phyloP scores from a whole-genome alignment of 2,797 vertebrate genomes.

The Cetoscarus ocellatus region DNA sequence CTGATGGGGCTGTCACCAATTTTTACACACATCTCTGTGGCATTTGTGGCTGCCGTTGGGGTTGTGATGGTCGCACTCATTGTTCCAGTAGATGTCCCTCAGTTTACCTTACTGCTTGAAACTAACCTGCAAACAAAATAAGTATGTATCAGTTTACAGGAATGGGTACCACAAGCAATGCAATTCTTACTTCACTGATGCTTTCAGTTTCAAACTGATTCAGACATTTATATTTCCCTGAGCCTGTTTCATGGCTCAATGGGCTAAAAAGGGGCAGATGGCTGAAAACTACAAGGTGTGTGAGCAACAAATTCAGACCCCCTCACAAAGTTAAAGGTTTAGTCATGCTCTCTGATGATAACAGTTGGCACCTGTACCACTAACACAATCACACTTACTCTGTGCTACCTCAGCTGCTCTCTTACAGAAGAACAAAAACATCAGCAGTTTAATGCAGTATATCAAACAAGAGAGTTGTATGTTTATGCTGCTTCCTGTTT shows the following conservation, averaged over 20 bases:
- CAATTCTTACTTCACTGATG: neutral
- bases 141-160: neutral
- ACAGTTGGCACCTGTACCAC: slow-evolving; percentile 3
- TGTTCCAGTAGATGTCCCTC: slow-evolving; percentile 3
- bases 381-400: slow-evolving; percentile 15
- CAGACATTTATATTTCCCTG: slow-evolving; percentile 11
- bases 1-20: slow-evolving; percentile 52
- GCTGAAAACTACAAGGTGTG: slow-evolving; percentile 11
- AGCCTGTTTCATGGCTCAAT: slow-evolving; percentile 42
- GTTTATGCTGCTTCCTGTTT: too few species aligned
- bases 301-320: neutral
- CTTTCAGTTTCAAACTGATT: slow-evolving; percentile 1
- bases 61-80: slow-evolving; percentile 24
- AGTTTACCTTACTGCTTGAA: slow-evolving; percentile 11
- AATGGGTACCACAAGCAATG: neutral
- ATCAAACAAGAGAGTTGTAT: neutral
- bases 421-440: neutral
- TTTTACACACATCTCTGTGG: slow-evolving; percentile 49
- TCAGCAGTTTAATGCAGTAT: neutral
- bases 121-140: slow-evolving; percentile 47
- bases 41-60: neutral
- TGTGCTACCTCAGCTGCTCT: slow-evolving; percentile 8
- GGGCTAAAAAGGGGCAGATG: slow-evolving; percentile 16
- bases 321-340: slow-evolving; percentile 13
- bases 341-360: slow-evolving; percentile 24